Evolutionary conservation across 2,797 vertebrate genomes (phyloP).

Genomic region (Masticophis lateralis): DNA sequence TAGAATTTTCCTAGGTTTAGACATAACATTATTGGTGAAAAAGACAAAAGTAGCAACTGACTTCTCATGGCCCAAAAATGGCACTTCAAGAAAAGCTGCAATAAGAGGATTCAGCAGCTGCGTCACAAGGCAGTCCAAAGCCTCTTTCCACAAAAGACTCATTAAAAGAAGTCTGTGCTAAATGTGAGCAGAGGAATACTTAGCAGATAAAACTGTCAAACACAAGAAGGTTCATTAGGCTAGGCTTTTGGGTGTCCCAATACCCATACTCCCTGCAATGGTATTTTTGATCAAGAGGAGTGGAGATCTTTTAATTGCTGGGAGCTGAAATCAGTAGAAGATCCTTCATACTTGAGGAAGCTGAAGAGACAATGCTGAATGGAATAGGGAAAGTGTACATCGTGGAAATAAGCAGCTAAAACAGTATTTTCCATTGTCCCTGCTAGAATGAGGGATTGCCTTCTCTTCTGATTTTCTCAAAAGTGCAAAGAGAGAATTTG

Average conservation of each 20-base stretch:
- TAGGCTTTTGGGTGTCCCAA: accelerated
- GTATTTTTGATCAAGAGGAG: not conserved
- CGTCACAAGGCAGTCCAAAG: not conserved
- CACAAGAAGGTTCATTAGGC: accelerated
- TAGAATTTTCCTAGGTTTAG: slow-evolving; percentile 4
- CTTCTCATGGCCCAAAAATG: not conserved
- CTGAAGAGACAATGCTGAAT: not conserved
- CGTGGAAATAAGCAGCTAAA: not conserved
- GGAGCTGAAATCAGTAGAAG: not conserved
- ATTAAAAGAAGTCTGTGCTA: not conserved
- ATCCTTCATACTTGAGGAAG: not conserved
- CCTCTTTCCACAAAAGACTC: not conserved
- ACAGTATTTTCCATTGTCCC: not conserved
- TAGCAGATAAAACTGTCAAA: not conserved
- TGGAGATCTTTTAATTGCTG: not conserved
- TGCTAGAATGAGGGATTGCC: not conserved
- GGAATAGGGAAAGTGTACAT: accelerated
- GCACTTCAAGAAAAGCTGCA: not conserved
- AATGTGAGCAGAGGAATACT: not conserved
- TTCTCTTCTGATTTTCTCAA: not conserved
- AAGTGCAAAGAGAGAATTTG: not conserved
- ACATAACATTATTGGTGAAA: not conserved
- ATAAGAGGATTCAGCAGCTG: not conserved
- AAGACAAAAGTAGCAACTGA: slow-evolving; percentile 4
- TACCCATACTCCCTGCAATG: not conserved